These are phyloP conservation scores for Ophraella communa DNA, from an alignment of 2,888 invertebrate genomes.

Conservation along the genomic window DNA sequence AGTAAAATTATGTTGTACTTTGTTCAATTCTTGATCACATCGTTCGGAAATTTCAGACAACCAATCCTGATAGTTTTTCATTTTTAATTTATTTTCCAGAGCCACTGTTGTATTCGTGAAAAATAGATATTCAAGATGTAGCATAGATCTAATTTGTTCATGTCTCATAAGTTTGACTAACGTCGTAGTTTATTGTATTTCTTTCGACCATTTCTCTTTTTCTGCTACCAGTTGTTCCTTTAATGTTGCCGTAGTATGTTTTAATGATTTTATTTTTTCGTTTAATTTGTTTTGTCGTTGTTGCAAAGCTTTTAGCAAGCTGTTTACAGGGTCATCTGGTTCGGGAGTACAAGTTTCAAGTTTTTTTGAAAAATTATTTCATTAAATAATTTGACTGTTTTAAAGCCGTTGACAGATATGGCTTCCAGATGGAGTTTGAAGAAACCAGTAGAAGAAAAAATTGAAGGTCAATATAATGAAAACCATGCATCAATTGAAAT, in stretches of 20 bases:
- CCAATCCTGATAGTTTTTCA: conserved; percentile 35
- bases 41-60: conserved; percentile 38
- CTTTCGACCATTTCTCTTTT: conserved; percentile 35
- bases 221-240: conserved; percentile 34
- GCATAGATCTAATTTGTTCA: not conserved
- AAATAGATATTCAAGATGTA: conserved; percentile 27
- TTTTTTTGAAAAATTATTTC: not conserved
- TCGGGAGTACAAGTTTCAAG: conserved; percentile 22
- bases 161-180: conserved; percentile 29
- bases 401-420: conserved; percentile 13
- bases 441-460: too few relatives aligned
- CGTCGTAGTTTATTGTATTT: conserved; percentile 37
- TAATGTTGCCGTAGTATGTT: conserved; percentile 32
- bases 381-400: not conserved
- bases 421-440: conserved; percentile 36
- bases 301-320: conserved; percentile 4
- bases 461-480: not conserved
- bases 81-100: conserved; percentile 30
- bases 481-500: not conserved
- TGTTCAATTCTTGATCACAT: conserved; percentile 39
- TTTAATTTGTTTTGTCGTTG: conserved; percentile 28
- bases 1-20: conserved; percentile 38
- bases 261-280: conserved; percentile 36
- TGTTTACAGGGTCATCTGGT: conserved; percentile 5
- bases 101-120: conserved; percentile 30